phyloP scores from a whole-genome alignment of 2,113 vertebrate genomes.

The Ophiodon elongatus region DNA sequence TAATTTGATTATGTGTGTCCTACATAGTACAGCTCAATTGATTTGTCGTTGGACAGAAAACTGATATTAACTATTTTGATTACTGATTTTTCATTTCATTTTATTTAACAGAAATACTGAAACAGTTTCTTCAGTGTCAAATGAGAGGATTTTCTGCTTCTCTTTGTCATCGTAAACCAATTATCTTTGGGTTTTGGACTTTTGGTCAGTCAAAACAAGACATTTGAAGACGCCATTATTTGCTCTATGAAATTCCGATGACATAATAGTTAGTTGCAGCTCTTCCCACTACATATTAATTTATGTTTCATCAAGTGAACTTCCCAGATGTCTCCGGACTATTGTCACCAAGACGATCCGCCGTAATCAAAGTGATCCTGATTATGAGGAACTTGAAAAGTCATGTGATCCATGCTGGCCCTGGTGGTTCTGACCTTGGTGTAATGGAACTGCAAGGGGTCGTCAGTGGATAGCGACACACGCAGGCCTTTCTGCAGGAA shows the following conservation, averaged over 20 bases:
- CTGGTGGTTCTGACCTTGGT: constrained; percentile 89
- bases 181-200: not conserved
- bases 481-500: constrained; percentile 97
- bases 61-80: not conserved
- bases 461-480: constrained; percentile 96
- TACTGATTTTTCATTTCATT: not conserved
- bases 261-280: too few relatives aligned
- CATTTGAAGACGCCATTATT: too few relatives aligned
- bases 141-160: not conserved
- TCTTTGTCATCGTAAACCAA: not conserved
- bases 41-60: not conserved
- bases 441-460: constrained; percentile 99
- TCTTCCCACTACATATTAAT: too few relatives aligned
- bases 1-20: not conserved
- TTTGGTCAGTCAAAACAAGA: too few relatives aligned
- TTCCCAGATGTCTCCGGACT: not conserved
- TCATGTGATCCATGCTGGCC: not conserved
- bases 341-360: not conserved
- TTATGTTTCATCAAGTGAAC: too few relatives aligned
- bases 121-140: not conserved
- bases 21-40: not conserved
- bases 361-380: not conserved
- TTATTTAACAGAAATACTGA: too few relatives aligned
- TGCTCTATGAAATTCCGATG: too few relatives aligned
- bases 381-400: not conserved